Evolutionary conservation across 2,888 invertebrate species (phyloP).

Genomic region (Drosophila anomelani): DNA sequence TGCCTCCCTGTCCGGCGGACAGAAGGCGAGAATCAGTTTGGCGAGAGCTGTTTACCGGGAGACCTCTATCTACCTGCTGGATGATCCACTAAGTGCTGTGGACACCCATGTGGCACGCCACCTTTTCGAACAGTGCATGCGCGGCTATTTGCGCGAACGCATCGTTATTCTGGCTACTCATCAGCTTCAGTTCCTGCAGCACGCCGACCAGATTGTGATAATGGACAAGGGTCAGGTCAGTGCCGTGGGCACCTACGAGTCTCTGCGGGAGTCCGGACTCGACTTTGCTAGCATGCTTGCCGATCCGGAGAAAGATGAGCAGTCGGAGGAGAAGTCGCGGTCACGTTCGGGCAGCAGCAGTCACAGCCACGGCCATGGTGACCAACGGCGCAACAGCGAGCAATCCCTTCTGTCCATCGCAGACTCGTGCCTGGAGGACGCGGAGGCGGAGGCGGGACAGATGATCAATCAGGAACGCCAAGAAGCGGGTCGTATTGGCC

Average conservation of each 20-base stretch:
- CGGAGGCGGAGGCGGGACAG: slow-evolving; percentile 59
- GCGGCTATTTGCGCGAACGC: slow-evolving; percentile 87
- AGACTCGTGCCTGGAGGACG: slow-evolving; percentile 85
- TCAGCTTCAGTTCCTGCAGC: slow-evolving; percentile 91
- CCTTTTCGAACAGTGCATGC: slow-evolving; percentile 89
- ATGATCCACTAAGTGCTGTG: slow-evolving; percentile 97
- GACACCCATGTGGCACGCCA: slow-evolving; percentile 95
- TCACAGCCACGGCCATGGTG: slow-evolving; percentile 59
- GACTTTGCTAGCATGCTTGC: slow-evolving; percentile 91
- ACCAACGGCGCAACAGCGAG: slow-evolving; percentile 82
- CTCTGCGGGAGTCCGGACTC: slow-evolving; percentile 89
- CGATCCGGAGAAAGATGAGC: slow-evolving; percentile 85
- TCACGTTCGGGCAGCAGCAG: slow-evolving; percentile 73
- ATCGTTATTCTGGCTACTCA: slow-evolving; percentile 92
- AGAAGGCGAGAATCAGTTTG: slow-evolving; percentile 94
- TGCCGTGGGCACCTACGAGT: slow-evolving; percentile 89
- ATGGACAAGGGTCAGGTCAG: slow-evolving; percentile 83
- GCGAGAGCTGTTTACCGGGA: slow-evolving; percentile 94
- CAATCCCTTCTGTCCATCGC: slow-evolving; percentile 86
- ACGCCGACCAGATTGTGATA: slow-evolving; percentile 86
- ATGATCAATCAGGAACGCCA: slow-evolving; percentile 86
- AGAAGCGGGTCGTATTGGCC: slow-evolving; percentile 88
- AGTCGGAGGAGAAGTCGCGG: slow-evolving; percentile 69
- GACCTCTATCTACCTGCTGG: slow-evolving; percentile 94
- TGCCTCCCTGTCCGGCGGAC: slow-evolving; percentile 93